These are phyloP conservation scores for Blennius ocellaris DNA, from an alignment of 2,113 vertebrate genomes.

Conservation along the genomic window DNA sequence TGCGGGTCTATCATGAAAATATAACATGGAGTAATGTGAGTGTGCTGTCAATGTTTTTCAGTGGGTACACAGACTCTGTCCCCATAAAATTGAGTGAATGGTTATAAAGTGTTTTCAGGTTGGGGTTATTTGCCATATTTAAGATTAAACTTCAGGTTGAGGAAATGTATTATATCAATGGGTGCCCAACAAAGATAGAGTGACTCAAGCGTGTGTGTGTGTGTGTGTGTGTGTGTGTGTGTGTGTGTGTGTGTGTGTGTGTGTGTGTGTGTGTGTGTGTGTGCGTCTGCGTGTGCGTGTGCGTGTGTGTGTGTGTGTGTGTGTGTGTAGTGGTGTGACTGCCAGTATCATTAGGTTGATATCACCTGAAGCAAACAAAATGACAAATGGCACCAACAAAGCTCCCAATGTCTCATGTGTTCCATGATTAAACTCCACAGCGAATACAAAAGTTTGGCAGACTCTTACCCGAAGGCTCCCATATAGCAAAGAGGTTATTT, in stretches of 20 bases:
- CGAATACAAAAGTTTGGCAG: neutral
- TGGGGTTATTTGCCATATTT: too few species aligned
- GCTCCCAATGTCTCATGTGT: neutral
- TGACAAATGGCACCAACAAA: neutral
- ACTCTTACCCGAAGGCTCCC: neutral
- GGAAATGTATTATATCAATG: too few species aligned
- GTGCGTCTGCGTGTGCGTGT: constrained; percentile 8
- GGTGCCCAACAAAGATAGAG: too few species aligned
- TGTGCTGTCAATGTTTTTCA: too few species aligned
- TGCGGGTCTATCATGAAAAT: neutral
- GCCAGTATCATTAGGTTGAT: neutral
- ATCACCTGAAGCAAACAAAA: constrained; percentile 10
- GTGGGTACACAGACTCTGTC: too few species aligned
- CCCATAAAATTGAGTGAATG: constrained; percentile 6
- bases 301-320: neutral
- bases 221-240: too few species aligned
- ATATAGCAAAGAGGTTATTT: neutral
- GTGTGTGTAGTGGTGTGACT: neutral
- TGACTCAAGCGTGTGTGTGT: neutral
- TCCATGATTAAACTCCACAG: neutral
- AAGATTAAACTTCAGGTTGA: too few species aligned
- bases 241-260: neutral
- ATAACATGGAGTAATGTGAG: neutral
- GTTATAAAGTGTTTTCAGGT: too few species aligned
- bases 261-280: neutral